Evolutionary conservation across 2,113 vertebrate genomes (phyloP).

Genomic region (Chaetodon trifascialis): DNA sequence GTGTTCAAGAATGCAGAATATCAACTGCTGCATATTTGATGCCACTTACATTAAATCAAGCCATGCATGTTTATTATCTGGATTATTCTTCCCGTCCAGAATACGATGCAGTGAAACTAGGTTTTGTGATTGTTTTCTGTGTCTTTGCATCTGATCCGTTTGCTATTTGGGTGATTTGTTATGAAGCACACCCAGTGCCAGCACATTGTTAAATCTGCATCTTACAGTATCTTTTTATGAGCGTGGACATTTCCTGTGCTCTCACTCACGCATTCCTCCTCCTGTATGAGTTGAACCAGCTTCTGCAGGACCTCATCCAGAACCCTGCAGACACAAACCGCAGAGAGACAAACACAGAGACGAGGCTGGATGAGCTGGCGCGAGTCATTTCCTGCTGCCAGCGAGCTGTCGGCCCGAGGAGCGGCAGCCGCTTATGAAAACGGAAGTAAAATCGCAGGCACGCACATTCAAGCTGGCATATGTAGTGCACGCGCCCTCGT

Average conservation of each 20-base stretch:
- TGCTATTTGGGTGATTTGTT: not conserved
- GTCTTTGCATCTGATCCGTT: not conserved
- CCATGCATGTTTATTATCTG: not conserved
- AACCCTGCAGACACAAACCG: constrained; percentile 80
- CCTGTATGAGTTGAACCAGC: constrained; percentile 90
- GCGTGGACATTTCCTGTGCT: not conserved
- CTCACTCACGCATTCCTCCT: constrained; percentile 91
- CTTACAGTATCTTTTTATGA: not conserved
- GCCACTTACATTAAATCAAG: not conserved
- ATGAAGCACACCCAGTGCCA: not conserved
- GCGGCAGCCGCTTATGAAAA: constrained; percentile 30
- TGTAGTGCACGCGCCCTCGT: not conserved
- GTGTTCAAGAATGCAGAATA: constrained; percentile 9
- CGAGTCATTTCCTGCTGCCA: constrained; percentile 56
- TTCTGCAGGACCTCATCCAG: constrained; percentile 91
- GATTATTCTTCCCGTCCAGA: not conserved
- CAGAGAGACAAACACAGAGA: constrained; percentile 37
- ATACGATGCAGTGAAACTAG: not conserved
- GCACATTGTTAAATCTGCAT: not conserved
- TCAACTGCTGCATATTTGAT: not conserved
- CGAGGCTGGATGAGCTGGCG: constrained; percentile 29
- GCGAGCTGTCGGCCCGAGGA: constrained; percentile 39
- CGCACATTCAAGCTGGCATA: constrained; percentile 36
- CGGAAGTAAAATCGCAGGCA: constrained; percentile 44
- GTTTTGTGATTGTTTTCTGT: not conserved